Evolutionary conservation across 2,888 invertebrate species (phyloP), one percentile per base, ranked within the genome.

Genomic region (Mylabris sibirica): DNA sequence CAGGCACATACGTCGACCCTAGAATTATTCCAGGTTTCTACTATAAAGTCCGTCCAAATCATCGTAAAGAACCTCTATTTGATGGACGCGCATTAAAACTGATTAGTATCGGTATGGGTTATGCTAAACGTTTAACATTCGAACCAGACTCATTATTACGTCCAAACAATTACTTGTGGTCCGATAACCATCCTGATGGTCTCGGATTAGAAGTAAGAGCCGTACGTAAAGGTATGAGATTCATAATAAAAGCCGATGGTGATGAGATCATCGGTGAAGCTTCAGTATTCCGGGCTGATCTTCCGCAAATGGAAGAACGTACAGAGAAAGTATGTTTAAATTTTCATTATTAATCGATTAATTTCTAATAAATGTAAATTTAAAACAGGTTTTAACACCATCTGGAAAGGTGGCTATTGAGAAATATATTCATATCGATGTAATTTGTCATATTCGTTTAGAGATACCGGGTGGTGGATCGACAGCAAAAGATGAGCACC

Each of bases 81-180:
- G 87, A 88, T 66, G 91, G 91, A 0, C 87, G 90, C 69, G 88
- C 91, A 60, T 82, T 92, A 66, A 84, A 88, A 63, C 85, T 93
- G 44, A 85, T 89, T 68, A 89, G 89, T 57, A 87, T 93, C 72
- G 93, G 93, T 11, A 89, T 91, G 86, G 93, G 93, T 20, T 93
- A 93, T 78, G 93, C 92, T 34, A 93, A 93, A 80, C 87, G 93
- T 62, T 86, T 93, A 68, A 92, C 92, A 1, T 93, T 93, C 84
- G 87, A 89, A 76, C 90, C 92, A 0, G 89, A 91, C 73, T 87
- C 88, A 2, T 83, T 88, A 22, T 86, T 89, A 65, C 83, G 85
- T 17, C 89, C 90, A 3, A 87, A 90, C 74, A 91, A 92, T 83
- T 92, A 89, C 81, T 90, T 93, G 84, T 93, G 93, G 92, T 92